Evolutionary conservation across 2,113 vertebrate species (phyloP), one percentile per base, ranked within the genome.

Genomic region (Chaetodon auriga): DNA sequence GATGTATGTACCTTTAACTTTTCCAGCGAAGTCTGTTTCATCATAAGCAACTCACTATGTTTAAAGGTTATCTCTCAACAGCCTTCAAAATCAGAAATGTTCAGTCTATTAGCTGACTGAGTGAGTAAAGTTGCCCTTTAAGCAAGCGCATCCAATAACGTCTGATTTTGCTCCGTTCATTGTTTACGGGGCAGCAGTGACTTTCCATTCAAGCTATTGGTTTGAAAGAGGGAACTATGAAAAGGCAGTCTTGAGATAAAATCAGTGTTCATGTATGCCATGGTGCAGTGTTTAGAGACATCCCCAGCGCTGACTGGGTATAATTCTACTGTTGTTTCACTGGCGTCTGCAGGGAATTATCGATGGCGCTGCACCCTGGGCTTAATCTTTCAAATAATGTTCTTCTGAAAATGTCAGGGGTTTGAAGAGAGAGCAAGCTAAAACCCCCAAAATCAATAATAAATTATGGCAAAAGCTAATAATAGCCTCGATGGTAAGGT

Each of bases 31-130:
- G 64, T 36, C 38, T 21, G 43, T 62, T 87, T 87, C 79, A 82
- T 86, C 80, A 71, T 75, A 64, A 81, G 71, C 63, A 80, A 53
- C 73, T 81, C 66, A n/a, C 68, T 18, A 63, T 48, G 23, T 80
- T 83, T 84, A 94, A 93, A 94, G 92, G 93, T 93, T 92, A 93
- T 91, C 89, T 82, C 86, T 81, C 84, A 81, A 86, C 68, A 84
- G 78, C 75, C 72, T 89, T 91, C 83, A 90, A 75, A 86, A 85
- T 78, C 88, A 85, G 48, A 81, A 86, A 81, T 88, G 82, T 82
- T 87, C 81, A 78, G 65, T 82, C 81, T 89, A 81, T 92, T 89
- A 91, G 87, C 74, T 74, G 80, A 43, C 81, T 68, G 83, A 75
- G 71, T 81, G 86, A 75, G 86, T 75, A 77, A 92, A 86, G 71